Conservation (phyloP, 1,140 invertebrate species). For the Harpegnathos saltator region DNA sequence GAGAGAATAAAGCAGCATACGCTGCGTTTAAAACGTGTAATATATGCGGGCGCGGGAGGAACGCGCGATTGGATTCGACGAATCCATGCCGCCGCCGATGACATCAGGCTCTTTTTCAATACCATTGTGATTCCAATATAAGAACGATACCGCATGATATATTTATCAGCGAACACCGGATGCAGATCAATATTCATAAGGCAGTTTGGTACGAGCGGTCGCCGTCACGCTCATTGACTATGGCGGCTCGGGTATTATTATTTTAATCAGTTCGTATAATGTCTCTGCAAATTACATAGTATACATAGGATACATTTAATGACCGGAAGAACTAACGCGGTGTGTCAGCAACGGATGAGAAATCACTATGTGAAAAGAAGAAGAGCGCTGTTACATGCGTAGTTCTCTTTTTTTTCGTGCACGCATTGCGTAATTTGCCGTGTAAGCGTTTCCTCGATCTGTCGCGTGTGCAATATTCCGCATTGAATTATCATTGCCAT, state of each 20-base stretch:
- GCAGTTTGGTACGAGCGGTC: conserved; percentile 52
- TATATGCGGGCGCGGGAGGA: conserved; percentile 35
- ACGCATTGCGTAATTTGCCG: neutral
- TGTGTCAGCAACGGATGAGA: conserved; percentile 70
- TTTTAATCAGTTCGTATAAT: conserved; percentile 76
- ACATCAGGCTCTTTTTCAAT: conserved; percentile 49
- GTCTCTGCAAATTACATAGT: conserved; percentile 75
- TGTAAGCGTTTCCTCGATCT: conserved; percentile 14
- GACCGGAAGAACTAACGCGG: conserved; percentile 71
- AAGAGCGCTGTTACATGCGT: conserved; percentile 10
- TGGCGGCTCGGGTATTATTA: conserved; percentile 69
- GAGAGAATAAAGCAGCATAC: neutral
- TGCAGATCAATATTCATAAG: conserved; percentile 77
- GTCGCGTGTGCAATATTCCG: neutral
- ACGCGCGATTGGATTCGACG: conserved; percentile 57
- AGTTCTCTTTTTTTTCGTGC: conserved; percentile 22
- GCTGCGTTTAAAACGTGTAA: neutral
- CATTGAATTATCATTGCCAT: too few species aligned
- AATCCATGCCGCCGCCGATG: conserved; percentile 55
- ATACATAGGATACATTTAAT: conserved; percentile 71
- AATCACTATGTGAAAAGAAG: conserved; percentile 63
- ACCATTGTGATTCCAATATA: conserved; percentile 69
- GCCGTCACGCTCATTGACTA: conserved; percentile 66
- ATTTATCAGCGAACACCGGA: conserved; percentile 75
- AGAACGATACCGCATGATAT: conserved; percentile 69